Evolutionary conservation across 2,113 vertebrate genomes (phyloP).

Genomic region (Sphaerodactylus townsendi): DNA sequence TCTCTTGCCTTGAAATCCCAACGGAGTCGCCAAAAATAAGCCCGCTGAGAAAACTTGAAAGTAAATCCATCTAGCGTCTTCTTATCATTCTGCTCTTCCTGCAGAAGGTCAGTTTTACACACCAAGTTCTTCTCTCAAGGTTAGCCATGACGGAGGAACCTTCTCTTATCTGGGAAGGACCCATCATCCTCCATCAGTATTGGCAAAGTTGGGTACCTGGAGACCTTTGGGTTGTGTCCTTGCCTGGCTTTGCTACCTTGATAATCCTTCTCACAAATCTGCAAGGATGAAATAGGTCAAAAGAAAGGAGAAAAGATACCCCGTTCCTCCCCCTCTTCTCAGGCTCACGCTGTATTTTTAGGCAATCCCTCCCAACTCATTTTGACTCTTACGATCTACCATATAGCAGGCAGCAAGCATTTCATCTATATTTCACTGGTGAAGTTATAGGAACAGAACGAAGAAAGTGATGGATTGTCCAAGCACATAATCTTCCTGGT

Average conservation of each 20-base stretch:
- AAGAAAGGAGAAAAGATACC: constrained; percentile 13
- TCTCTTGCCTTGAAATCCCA: too few relatives aligned
- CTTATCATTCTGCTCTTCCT: too few relatives aligned
- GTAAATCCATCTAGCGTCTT: too few relatives aligned
- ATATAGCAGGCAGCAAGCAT: neutral
- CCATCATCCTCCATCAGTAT: neutral
- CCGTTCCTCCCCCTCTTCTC: constrained; percentile 34
- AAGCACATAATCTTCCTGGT: neutral
- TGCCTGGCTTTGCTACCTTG: neutral
- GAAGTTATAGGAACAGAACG: neutral
- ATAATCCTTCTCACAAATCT: constrained; percentile 4
- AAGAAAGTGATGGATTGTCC: neutral
- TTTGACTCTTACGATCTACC: constrained; percentile 11
- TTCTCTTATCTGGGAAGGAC: too few relatives aligned
- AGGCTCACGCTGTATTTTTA: constrained; percentile 22
- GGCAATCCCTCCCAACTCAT: neutral
- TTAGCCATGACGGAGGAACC: too few relatives aligned
- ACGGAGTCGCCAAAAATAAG: too few relatives aligned
- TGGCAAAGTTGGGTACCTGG: neutral
- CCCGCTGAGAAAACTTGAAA: too few relatives aligned
- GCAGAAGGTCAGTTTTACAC: too few relatives aligned
- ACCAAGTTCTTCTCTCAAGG: too few relatives aligned
- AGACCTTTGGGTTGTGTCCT: neutral
- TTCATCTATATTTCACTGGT: neutral
- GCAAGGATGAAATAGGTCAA: neutral